A percentile compares a stretch with the other conserved stretches of the same genome.
These are phyloP conservation scores for Tamandua tetradactyla DNA, from an alignment of 2,797 vertebrate genomes.

Conservation along the genomic window DNA sequence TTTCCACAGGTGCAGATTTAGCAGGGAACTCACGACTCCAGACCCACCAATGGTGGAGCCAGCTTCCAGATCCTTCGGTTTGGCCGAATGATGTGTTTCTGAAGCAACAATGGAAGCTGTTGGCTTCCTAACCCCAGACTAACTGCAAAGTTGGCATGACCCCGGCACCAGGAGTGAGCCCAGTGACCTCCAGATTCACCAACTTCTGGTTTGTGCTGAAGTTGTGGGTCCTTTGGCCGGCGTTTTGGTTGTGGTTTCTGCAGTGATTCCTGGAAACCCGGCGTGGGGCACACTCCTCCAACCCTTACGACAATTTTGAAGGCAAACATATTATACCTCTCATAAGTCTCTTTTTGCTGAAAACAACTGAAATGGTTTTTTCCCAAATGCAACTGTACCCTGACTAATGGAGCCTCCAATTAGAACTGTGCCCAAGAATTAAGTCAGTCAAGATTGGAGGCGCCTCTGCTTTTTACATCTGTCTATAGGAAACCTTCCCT, in stretches of 20 bases:
- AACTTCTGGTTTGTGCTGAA: neutral
- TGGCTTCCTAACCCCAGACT: neutral
- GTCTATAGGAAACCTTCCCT: constrained; percentile 28
- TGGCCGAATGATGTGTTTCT: neutral
- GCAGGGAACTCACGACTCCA: neutral
- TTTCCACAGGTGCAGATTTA: neutral
- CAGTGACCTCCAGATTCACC: neutral
- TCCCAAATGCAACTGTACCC: neutral
- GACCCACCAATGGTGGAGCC: neutral
- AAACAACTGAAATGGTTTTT: neutral
- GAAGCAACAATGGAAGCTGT: neutral
- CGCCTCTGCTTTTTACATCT: neutral
- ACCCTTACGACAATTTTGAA: neutral
- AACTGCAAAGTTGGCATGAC: neutral
- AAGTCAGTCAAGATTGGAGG: neutral
- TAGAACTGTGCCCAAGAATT: neutral
- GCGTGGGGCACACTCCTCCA: neutral
- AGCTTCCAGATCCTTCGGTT: neutral
- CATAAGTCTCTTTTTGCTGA: neutral
- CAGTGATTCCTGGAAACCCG: too few relatives aligned
- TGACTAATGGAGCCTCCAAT: neutral
- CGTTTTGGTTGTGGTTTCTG: neutral
- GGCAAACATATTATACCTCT: neutral
- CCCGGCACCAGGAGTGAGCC: neutral
- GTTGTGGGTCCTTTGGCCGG: neutral